Conservation (phyloP, 2,888 invertebrate genomes). For the Heliconius aoede region DNA sequence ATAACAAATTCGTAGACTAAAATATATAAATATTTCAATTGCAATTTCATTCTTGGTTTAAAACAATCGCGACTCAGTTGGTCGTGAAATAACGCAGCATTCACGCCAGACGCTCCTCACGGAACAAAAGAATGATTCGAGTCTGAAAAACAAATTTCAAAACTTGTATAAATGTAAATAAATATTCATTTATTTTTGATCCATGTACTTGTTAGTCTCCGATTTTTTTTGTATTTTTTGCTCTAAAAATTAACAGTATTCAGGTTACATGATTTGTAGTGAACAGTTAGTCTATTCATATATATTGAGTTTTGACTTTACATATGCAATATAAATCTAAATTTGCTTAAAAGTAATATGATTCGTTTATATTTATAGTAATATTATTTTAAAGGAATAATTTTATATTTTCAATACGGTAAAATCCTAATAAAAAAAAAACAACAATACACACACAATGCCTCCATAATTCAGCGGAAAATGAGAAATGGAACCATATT, state of each 20-base stretch:
- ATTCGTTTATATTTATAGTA: too few species aligned
- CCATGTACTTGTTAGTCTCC: not conserved
- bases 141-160: constrained; percentile 20
- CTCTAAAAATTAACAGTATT: not conserved
- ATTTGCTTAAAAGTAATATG: too few species aligned
- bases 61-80: constrained; percentile 32
- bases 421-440: too few species aligned
- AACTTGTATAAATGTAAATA: constrained; percentile 10
- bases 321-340: too few species aligned
- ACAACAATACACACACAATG: too few species aligned
- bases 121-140: constrained; percentile 20
- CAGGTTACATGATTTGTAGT: not conserved
- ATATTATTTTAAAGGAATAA: too few species aligned
- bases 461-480: too few species aligned
- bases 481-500: too few species aligned
- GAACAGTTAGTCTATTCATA: not conserved
- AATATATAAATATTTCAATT: constrained; percentile 38
- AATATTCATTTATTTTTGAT: not conserved
- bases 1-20: constrained; percentile 8
- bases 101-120: too few species aligned
- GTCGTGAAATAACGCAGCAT: constrained; percentile 32
- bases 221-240: not conserved
- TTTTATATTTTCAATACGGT: too few species aligned
- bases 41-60: constrained; percentile 35
- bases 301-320: not conserved